Base-by-base conservation (phyloP, 2,888 invertebrate species). In the Polymixis flavicincta region DNA sequence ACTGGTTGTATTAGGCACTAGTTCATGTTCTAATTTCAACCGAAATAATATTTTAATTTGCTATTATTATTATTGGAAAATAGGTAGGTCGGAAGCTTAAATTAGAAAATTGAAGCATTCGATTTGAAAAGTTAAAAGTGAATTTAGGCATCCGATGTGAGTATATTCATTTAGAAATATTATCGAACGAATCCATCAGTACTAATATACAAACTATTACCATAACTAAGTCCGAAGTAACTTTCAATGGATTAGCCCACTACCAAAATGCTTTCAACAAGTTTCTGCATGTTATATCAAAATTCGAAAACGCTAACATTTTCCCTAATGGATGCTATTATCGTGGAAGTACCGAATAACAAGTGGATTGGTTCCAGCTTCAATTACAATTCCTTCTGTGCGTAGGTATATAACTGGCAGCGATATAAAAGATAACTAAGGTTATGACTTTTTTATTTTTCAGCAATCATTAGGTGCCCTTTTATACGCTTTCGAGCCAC, bases 361-460 rank as follows among this genome's bases (percentile, higher is more conserved):
- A 86, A 88, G 86, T 88, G 87, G 82, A 90, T 89, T 89, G 85
- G 84, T 85, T 82, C 68, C 61, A 85, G 84, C 80, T 89, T 85
- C 84, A 87, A 85, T 88, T 88, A 87, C 78, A 79, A 83, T 83
- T 83, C 74, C 71, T 83, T 64, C 67, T 63, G 64, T 71, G 76
- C 59, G 79, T 78, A 81, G 74, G 67, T 55, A 69, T 85, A 71
- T 78, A 80, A 83, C 80, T 78, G 60, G 54, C 66, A 74, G 70
- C 60, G 60, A 72, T 76, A 69, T 80, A 73, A 80, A 77, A 75
- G 57, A 73, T 77, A 71, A 69, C 50, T 69, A 63, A 82, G 63
- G 65, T 84, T 84, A 77, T 76, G 79, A 66, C 70, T 55, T 78
- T 80, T 84, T 85, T 79, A 75, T 74, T 77, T 83, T 83, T 71